phyloP scores from a whole-genome alignment of 2,113 vertebrate genomes.

The Natator depressus region DNA sequence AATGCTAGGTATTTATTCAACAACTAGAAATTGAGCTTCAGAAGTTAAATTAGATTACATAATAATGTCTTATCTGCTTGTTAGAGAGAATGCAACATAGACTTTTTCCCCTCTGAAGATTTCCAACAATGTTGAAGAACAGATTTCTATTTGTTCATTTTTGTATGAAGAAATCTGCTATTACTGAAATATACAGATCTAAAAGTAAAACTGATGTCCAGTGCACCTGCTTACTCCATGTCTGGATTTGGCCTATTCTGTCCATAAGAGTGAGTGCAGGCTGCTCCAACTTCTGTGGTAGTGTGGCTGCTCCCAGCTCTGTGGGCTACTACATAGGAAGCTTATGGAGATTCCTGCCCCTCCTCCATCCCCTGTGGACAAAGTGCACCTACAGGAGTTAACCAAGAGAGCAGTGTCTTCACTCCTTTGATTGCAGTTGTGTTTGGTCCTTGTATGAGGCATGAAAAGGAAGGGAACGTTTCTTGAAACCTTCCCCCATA shows the following conservation, averaged over 20 bases:
- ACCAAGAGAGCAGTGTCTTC: background rate
- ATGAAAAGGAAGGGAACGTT: background rate
- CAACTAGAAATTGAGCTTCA: background rate
- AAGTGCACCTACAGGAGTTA: background rate
- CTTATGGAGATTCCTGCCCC: background rate
- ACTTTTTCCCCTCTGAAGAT: background rate
- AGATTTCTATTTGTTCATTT: background rate
- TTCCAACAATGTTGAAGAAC: background rate
- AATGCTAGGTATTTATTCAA: background rate
- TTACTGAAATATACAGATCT: background rate
- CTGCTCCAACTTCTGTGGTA: rapidly evolving
- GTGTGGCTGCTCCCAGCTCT: background rate
- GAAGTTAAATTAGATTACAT: background rate
- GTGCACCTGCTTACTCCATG: background rate
- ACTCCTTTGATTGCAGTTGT: background rate
- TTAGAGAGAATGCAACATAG: background rate
- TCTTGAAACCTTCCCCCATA: background rate
- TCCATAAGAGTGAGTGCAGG: background rate
- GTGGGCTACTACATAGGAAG: background rate
- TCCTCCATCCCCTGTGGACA: background rate
- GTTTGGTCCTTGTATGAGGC: background rate
- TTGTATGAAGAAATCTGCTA: background rate
- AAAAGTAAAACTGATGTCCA: background rate
- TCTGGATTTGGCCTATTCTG: background rate
- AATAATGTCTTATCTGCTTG: background rate